phyloP scores from a whole-genome alignment of 2,888 invertebrate species.

The Archips xylosteana region DNA sequence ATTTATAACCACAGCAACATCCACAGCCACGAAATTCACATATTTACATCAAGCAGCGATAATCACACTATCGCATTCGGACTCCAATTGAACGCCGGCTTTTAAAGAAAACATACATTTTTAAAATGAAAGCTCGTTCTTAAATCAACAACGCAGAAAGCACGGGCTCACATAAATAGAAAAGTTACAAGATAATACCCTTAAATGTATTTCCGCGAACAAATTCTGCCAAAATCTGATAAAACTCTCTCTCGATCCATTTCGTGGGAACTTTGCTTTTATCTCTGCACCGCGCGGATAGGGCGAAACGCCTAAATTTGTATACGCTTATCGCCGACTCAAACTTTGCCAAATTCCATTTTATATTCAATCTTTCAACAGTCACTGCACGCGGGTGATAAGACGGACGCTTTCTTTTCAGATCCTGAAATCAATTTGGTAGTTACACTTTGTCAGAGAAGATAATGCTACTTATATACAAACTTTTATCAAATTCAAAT shows the following conservation, averaged over 20 bases:
- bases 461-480: no score
- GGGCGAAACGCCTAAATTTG: constrained; percentile 63
- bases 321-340: constrained; percentile 61
- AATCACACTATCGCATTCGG: background rate
- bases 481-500: no score
- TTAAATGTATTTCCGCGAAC: constrained; percentile 55
- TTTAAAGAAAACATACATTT: constrained; percentile 5
- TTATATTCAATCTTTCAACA: constrained; percentile 65
- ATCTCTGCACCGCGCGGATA: constrained; percentile 56
- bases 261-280: constrained; percentile 67
- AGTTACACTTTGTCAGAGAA: background rate
- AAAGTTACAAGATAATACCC: constrained; percentile 60
- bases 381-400: constrained; percentile 58
- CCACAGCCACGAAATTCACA: background rate
- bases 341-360: constrained; percentile 64
- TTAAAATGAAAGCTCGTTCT: constrained; percentile 18
- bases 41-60: background rate
- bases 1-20: constrained; percentile 7
- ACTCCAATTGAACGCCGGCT: background rate
- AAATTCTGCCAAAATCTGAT: constrained; percentile 60
- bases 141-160: constrained; percentile 50
- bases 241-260: constrained; percentile 64
- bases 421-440: constrained; percentile 32
- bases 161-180: constrained; percentile 54
- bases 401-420: constrained; percentile 48